phyloP scores from a whole-genome alignment of 2,797 vertebrate genomes.

The Acipenser transmontanus region DNA sequence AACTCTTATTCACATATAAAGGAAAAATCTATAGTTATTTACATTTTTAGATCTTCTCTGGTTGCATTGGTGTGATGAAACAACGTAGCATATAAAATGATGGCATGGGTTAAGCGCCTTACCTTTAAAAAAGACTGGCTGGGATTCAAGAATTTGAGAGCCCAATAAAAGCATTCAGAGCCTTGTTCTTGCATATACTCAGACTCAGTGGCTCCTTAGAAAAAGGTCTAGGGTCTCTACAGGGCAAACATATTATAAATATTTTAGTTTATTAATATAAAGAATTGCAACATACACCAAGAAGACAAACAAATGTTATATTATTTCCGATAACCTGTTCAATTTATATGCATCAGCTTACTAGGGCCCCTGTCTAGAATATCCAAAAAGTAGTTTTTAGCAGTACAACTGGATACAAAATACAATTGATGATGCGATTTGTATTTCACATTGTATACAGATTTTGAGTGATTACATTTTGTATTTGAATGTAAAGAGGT shows the following conservation, averaged over 20 bases:
- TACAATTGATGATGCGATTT: background rate
- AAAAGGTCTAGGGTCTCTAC: slow-evolving; percentile 32
- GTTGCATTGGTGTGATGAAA: slow-evolving; percentile 49
- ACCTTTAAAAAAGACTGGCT: slow-evolving; percentile 28
- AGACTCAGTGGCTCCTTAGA: slow-evolving; percentile 58
- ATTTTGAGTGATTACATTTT: background rate
- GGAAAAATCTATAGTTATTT: slow-evolving; percentile 56
- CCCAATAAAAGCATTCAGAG: slow-evolving; percentile 18
- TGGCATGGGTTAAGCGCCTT: slow-evolving; percentile 33
- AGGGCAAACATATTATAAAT: slow-evolving; percentile 50
- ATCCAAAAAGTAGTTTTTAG: slow-evolving; percentile 20
- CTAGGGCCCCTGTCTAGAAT: slow-evolving; percentile 25
- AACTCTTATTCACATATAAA: slow-evolving; percentile 56
- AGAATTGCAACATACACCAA: slow-evolving; percentile 34
- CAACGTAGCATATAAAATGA: slow-evolving; percentile 39
- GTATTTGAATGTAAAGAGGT: slow-evolving; percentile 1
- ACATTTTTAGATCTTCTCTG: slow-evolving; percentile 49
- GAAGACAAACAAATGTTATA: slow-evolving; percentile 35
- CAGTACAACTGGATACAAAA: slow-evolving; percentile 1
- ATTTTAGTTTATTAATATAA: slow-evolving; percentile 57
- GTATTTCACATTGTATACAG: background rate
- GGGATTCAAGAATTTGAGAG: slow-evolving; percentile 24
- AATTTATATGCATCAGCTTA: slow-evolving; percentile 23
- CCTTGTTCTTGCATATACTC: slow-evolving; percentile 44
- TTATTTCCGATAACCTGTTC: slow-evolving; percentile 23